Conservation (phyloP, 2,113 vertebrate species). For the Poicephalus gulielmi region DNA sequence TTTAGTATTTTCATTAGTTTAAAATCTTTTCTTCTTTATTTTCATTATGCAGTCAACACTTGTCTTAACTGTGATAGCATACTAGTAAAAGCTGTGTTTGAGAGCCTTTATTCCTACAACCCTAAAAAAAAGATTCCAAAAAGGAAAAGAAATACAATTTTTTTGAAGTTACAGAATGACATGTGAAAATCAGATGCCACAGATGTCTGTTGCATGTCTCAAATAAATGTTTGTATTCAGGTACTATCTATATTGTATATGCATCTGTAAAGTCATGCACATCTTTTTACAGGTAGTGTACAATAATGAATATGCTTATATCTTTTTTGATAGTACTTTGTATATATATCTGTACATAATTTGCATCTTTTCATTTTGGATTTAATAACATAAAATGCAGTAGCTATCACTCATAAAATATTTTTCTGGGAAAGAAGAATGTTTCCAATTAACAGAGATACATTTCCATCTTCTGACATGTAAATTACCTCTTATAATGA, state of each 20-base stretch:
- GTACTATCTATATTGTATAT: not conserved
- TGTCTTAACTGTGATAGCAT: not conserved
- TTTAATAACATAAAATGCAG: not conserved
- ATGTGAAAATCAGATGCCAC: not conserved
- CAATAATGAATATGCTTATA: not conserved
- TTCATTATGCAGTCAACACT: not conserved
- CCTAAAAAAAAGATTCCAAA: not conserved
- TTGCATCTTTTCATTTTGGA: not conserved
- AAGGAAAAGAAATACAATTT: fast-evolving
- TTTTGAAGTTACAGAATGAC: not conserved
- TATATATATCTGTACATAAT: not conserved
- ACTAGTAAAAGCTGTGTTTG: not conserved
- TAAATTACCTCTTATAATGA: not conserved
- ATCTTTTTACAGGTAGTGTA: not conserved
- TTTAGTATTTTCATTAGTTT: not conserved
- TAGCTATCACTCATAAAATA: not conserved
- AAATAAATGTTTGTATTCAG: not conserved
- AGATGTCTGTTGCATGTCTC: not conserved
- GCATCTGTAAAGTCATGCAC: not conserved
- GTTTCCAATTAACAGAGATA: not conserved
- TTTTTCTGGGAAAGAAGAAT: not conserved
- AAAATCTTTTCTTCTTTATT: not conserved
- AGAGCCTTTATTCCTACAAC: not conserved
- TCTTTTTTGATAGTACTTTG: not conserved
- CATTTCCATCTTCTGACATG: not conserved